Evolutionary conservation across 2,888 invertebrate species (phyloP).

Genomic region (Branchipolynoe longqiensis): DNA sequence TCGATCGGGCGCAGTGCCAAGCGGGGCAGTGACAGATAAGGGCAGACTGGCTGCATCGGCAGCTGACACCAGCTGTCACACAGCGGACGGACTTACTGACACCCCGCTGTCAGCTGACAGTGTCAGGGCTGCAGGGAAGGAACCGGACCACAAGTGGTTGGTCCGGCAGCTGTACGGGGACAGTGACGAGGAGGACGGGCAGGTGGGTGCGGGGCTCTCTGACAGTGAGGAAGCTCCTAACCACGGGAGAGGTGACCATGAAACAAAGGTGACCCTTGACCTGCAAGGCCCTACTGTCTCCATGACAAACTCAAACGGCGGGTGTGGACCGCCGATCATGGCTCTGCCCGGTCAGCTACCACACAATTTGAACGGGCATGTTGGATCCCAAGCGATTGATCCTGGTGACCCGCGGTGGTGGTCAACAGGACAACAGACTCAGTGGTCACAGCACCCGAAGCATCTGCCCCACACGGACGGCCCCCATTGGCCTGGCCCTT

Average conservation of each 20-base stretch:
- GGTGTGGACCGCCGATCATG: no score
- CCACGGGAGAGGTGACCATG: no score
- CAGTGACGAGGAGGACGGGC: constrained; percentile 1
- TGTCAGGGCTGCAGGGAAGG: no score
- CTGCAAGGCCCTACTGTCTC: no score
- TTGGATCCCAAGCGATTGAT: background rate
- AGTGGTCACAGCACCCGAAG: background rate
- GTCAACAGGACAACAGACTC: constrained; percentile 3
- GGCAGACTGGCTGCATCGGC: background rate
- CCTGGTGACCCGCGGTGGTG: constrained; percentile 19
- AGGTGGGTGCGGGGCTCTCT: background rate
- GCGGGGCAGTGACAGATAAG: background rate
- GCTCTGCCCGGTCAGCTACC: background rate
- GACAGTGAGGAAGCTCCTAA: background rate
- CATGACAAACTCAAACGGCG: no score
- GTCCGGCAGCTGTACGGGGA: constrained; percentile 34
- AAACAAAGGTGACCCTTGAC: no score
- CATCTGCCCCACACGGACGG: background rate
- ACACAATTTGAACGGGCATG: background rate
- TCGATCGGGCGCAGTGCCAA: background rate
- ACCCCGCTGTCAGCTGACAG: background rate
- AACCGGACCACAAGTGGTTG: constrained; percentile 35
- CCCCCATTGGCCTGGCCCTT: background rate
- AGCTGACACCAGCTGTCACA: background rate
- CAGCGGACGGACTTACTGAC: background rate